Evolutionary conservation across 1,140 invertebrate genomes (phyloP).

Genomic region (Pseudomyrmex concolor): DNA sequence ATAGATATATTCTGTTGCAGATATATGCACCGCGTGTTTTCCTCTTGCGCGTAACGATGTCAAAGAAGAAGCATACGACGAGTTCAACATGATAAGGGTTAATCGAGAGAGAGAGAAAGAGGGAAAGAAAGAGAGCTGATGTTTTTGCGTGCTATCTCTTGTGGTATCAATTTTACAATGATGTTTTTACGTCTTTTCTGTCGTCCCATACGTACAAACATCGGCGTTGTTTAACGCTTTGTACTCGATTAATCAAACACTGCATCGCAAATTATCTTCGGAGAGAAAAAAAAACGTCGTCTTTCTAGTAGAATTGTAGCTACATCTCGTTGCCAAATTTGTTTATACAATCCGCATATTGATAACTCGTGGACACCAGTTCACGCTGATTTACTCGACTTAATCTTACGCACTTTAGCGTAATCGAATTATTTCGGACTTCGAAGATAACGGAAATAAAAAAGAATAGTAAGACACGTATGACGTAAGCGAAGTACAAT

Average conservation of each 20-base stretch:
- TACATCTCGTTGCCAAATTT: not conserved
- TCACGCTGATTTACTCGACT: constrained; percentile 8
- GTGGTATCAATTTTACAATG: constrained; percentile 78
- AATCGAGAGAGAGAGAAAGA: constrained; percentile 18
- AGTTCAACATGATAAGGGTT: constrained; percentile 57
- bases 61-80: constrained; percentile 19
- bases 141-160: constrained; percentile 70
- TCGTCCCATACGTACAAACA: constrained; percentile 54
- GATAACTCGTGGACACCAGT: not conserved
- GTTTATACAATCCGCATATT: not conserved
- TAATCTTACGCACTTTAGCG: not conserved
- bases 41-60: constrained; percentile 27
- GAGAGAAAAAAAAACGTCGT: not conserved
- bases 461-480: not conserved
- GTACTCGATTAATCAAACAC: constrained; percentile 69
- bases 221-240: constrained; percentile 68
- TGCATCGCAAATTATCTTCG: not conserved
- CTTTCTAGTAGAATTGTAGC: not conserved
- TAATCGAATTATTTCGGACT: constrained; percentile 6
- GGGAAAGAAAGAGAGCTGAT: constrained; percentile 61
- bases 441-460: not conserved
- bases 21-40: constrained; percentile 36
- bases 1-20: not conserved
- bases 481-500: too few species aligned
- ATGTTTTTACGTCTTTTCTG: constrained; percentile 44